A percentile compares a stretch with the other conserved stretches of the same genome.
phyloP scores from a whole-genome alignment of 1,140 invertebrate species.

The Zaprionus ornatus region DNA sequence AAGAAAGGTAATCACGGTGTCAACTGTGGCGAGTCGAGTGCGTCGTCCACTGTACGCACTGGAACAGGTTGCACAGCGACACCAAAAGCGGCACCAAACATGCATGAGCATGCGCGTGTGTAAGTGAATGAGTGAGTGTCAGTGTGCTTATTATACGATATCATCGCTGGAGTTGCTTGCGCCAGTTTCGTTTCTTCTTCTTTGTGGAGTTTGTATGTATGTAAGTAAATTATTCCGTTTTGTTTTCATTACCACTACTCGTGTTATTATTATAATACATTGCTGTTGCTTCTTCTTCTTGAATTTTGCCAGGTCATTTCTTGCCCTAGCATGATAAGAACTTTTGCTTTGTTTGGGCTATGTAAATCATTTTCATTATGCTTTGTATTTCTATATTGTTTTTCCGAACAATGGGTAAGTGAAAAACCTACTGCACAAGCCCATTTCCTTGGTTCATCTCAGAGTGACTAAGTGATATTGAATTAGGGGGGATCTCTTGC shows the following conservation, averaged over 20 bases:
- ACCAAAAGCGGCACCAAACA: constrained; percentile 34
- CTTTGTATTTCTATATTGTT: constrained; percentile 42
- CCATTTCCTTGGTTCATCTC: background rate
- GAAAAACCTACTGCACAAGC: constrained; percentile 17
- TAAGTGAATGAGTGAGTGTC: background rate
- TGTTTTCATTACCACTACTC: constrained; percentile 60
- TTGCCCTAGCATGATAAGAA: constrained; percentile 38
- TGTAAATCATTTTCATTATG: constrained; percentile 31
- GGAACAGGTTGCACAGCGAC: constrained; percentile 60
- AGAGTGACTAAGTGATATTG: constrained; percentile 10
- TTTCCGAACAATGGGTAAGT: constrained; percentile 46
- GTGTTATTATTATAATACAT: constrained; percentile 15
- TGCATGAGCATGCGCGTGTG: background rate
- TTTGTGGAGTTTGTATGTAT: constrained; percentile 4
- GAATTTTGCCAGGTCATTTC: constrained; percentile 31
- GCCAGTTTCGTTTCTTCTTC: constrained; percentile 42
- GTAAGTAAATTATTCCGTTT: constrained; percentile 51
- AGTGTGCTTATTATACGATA: constrained; percentile 30
- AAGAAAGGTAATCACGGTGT: constrained; percentile 77
- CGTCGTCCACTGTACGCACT: constrained; percentile 45
- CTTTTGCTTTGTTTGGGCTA: constrained; percentile 31
- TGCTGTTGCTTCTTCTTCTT: constrained; percentile 21
- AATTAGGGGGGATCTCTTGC: background rate
- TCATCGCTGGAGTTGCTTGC: constrained; percentile 15
- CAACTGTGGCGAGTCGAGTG: constrained; percentile 54